Base-by-base conservation (phyloP, 1,140 invertebrate genomes). In the Polypedilum vanderplanki region DNA sequence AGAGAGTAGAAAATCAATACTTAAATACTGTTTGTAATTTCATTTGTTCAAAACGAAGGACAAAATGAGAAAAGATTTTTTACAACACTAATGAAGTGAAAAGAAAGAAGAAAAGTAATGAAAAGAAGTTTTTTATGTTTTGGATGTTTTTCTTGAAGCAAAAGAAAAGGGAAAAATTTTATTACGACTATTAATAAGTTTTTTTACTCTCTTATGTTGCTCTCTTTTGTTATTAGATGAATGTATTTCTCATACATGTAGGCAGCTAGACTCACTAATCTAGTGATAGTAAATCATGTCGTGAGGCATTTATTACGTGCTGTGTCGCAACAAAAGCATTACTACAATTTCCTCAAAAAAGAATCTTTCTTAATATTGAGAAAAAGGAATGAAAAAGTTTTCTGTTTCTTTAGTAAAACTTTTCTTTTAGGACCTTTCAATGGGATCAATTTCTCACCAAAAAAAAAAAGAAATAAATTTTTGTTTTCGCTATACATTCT, bases 201-300 rank as follows among this genome's bases (percentile, higher is more conserved):
- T n/a, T 33, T 33, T 5, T 5, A 33, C n/a, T n/a, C n/a, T 33
- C 24, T 33, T 33, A 33, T 33, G 24, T 33, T 5, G 24, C 24
- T 33, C 24, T 33, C 24, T 33, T 33, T 33, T 33, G 24, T 33
- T 33, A 1, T 5, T 33, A 33, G 24, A 57, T 57, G 46, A 12
- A 57, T 57, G n/a, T n/a, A 57, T n/a, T 57, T 15, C 46, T n/a
- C 12, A 57, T 57, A 57, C 46, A 57, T 57, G 15, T 4, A n/a
- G 8, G n/a, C n/a, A 12, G 9, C 41, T 46, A 46, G 12, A 12
- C 46, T n/a, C 46, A 57, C 3, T 57, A 57, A 57, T 57, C 46
- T n/a, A 57, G 46, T 57, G 46, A 3, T 57, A 57, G 46, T 57
- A 57, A 57, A 57, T 57, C 46, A 57, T 57, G 46, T n/a, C 46